Conservation (phyloP, 1,140 invertebrate species). For the Panagrolaimus sp. region DNA sequence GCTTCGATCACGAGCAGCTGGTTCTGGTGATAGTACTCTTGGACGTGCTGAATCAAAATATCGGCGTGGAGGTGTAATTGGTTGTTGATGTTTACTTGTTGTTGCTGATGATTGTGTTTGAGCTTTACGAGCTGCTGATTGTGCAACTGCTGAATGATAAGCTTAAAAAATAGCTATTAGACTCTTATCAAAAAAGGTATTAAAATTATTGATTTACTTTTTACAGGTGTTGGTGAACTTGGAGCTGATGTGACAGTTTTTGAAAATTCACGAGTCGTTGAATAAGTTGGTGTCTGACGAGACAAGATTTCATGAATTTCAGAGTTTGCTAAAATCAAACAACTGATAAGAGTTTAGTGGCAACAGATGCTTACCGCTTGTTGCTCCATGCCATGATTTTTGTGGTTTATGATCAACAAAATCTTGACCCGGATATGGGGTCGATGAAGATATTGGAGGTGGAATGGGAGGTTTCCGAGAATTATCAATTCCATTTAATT, state of each 20-base stretch:
- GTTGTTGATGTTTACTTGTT: background rate
- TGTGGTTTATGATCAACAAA: background rate
- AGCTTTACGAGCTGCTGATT: background rate
- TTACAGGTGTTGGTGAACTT: too few species aligned
- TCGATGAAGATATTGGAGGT: background rate
- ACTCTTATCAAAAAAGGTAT: too few species aligned
- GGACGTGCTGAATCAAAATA: conserved; percentile 2
- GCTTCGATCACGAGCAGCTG: background rate
- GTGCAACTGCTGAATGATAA: background rate
- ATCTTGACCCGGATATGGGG: background rate
- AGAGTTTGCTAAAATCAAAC: too few species aligned
- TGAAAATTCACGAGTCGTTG: background rate
- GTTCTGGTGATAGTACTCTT: conserved; percentile 1
- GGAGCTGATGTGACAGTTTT: background rate
- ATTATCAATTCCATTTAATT: conserved; percentile 8
- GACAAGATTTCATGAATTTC: too few species aligned
- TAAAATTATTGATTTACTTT: too few species aligned
- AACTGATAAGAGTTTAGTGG: too few species aligned
- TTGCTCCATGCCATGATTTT: background rate
- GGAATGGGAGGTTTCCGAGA: conserved; percentile 4
- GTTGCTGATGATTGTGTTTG: too few species aligned
- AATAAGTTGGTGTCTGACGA: background rate
- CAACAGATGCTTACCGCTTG: too few species aligned
- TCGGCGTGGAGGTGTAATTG: background rate
- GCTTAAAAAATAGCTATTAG: background rate